phyloP scores from a whole-genome alignment of 2,797 vertebrate genomes.

The Catostomus latipinnis region DNA sequence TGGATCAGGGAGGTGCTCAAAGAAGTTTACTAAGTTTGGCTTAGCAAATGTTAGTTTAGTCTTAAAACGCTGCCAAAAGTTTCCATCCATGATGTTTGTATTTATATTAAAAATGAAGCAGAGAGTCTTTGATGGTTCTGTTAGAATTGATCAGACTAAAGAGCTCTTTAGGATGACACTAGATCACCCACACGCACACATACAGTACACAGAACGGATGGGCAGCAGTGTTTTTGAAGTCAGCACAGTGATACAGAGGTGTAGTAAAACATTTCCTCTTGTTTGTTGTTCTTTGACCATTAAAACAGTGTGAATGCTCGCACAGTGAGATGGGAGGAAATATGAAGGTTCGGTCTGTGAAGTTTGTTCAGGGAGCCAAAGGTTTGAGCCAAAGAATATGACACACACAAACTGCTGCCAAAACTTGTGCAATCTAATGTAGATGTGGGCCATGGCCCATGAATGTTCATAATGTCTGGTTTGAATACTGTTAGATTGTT shows the following conservation, averaged over 20 bases:
- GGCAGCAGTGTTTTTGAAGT: constrained; percentile 51
- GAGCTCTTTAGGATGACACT: constrained; percentile 6
- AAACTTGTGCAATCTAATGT: constrained; percentile 41
- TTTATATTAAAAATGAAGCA: background rate
- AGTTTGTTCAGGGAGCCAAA: constrained; percentile 50
- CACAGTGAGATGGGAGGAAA: constrained; percentile 38
- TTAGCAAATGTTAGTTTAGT: no score
- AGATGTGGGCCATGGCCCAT: constrained; percentile 75
- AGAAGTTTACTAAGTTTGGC: no score
- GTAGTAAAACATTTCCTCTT: constrained; percentile 61
- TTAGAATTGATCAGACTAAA: background rate
- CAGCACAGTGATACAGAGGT: constrained; percentile 52
- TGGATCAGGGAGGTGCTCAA: background rate
- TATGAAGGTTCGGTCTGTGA: constrained; percentile 45
- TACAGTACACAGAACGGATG: constrained; percentile 42
- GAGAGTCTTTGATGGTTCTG: constrained; percentile 6
- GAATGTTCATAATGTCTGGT: constrained; percentile 74
- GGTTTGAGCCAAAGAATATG: constrained; percentile 44
- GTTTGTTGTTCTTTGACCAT: constrained; percentile 59
- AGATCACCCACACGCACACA: background rate
- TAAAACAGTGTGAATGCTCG: constrained; percentile 44
- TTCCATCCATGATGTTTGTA: background rate
- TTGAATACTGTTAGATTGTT: constrained; percentile 71
- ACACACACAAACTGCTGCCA: background rate
- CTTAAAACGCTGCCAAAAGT: no score